Conservation (phyloP, 2,797 vertebrate species). For the Moxostoma hubbsi region DNA sequence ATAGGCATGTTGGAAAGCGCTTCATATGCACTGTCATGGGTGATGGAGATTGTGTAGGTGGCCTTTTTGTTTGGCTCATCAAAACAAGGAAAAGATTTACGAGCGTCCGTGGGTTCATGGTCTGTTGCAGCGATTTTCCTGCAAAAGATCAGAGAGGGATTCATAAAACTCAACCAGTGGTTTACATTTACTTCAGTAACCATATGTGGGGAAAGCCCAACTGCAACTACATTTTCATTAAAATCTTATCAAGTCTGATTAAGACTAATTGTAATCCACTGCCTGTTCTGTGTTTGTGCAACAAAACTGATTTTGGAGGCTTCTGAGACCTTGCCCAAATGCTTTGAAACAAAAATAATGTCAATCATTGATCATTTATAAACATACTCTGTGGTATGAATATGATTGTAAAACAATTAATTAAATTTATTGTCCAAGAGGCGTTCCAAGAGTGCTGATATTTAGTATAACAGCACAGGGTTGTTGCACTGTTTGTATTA, state of each 20-base stretch:
- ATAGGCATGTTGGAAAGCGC: slow-evolving; percentile 94
- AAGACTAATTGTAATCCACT: slow-evolving; percentile 8
- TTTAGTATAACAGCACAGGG: too few species aligned
- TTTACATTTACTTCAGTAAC: slow-evolving; percentile 36
- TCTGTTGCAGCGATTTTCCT: slow-evolving; percentile 97
- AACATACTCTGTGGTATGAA: background rate
- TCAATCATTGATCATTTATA: too few species aligned
- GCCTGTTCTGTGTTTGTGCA: background rate
- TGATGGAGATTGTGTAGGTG: slow-evolving; percentile 88
- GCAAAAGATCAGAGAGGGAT: slow-evolving; percentile 56
- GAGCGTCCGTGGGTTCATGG: slow-evolving; percentile 96
- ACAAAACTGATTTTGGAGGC: background rate
- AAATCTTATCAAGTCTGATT: slow-evolving; percentile 21
- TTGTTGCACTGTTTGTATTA: too few species aligned
- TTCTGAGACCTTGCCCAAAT: background rate
- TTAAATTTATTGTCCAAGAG: too few species aligned
- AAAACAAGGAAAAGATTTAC: slow-evolving; percentile 96
- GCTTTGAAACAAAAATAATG: background rate
- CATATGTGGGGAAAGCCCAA: slow-evolving; percentile 2
- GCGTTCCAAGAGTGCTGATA: too few species aligned
- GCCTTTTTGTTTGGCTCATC: slow-evolving; percentile 98
- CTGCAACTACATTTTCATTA: slow-evolving; percentile 23
- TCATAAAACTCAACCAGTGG: slow-evolving; percentile 23
- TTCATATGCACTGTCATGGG: slow-evolving; percentile 73
- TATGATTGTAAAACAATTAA: background rate